Conservation (phyloP, 2,797 vertebrate genomes). For the Taenioides sp. region DNA sequence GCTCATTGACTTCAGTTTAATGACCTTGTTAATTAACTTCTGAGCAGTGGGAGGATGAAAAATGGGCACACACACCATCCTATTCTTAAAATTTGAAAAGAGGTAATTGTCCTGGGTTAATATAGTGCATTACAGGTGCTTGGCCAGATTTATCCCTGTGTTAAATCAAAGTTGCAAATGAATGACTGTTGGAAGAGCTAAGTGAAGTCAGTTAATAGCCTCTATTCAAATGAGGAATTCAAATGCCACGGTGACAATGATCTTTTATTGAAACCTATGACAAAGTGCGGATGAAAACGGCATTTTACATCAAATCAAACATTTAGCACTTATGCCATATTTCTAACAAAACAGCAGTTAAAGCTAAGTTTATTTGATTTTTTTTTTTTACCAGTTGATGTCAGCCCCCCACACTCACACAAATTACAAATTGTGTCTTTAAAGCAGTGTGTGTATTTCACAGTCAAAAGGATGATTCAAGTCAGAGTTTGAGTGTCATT, state of each 20-base stretch:
- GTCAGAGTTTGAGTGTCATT: too few relatives aligned
- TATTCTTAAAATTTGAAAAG: slow-evolving; percentile 52
- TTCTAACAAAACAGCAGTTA: neutral
- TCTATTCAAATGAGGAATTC: slow-evolving; percentile 12
- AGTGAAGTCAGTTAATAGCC: slow-evolving; percentile 8
- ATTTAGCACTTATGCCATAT: neutral
- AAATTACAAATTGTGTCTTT: too few relatives aligned
- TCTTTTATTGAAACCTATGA: slow-evolving; percentile 4
- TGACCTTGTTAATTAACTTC: slow-evolving; percentile 62
- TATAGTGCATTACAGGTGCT: slow-evolving; percentile 14
- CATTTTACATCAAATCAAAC: neutral
- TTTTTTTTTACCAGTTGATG: too few relatives aligned
- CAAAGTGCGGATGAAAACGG: neutral
- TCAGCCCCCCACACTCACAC: too few relatives aligned
- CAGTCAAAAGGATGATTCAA: too few relatives aligned
- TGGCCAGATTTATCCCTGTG: slow-evolving; percentile 11
- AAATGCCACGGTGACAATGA: neutral
- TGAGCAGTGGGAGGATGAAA: slow-evolving; percentile 41
- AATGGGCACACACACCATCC: slow-evolving; percentile 44
- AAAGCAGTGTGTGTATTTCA: too few relatives aligned
- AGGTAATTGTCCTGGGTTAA: slow-evolving; percentile 28
- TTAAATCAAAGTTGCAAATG: slow-evolving; percentile 12
- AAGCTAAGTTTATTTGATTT: neutral
- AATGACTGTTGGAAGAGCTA: slow-evolving; percentile 3
- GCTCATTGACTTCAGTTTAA: slow-evolving; percentile 44